phyloP scores from a whole-genome alignment of 2,797 vertebrate genomes.

The Tinamus major region DNA sequence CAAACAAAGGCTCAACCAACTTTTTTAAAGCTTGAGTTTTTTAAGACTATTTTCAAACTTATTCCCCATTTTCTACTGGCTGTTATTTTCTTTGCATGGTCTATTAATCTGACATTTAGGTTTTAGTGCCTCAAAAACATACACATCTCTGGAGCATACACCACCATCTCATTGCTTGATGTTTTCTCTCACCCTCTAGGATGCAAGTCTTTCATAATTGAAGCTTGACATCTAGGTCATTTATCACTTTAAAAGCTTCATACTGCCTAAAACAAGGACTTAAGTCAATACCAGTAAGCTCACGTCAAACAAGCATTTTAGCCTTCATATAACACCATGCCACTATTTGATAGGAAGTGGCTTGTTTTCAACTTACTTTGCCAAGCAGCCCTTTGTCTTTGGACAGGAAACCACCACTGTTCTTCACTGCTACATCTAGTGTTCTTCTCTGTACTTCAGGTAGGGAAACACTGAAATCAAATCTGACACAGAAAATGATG shows the following conservation, averaged over 20 bases:
- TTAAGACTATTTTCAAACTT: not conserved
- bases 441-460: constrained; percentile 90
- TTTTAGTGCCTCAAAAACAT: not conserved
- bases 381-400: constrained; percentile 97
- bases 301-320: not conserved
- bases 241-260: not conserved
- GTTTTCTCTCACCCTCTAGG: not conserved
- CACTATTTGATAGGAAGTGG: not conserved
- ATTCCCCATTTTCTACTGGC: not conserved
- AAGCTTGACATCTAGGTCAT: not conserved
- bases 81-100: not conserved
- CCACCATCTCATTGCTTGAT: not conserved
- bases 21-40: not conserved
- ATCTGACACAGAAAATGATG: constrained; percentile 77
- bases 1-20: too few relatives aligned
- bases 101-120: not conserved
- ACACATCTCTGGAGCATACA: not conserved
- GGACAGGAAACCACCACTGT: constrained; percentile 93
- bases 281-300: not conserved
- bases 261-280: not conserved
- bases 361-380: constrained; percentile 83
- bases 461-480: constrained; percentile 93
- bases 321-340: not conserved
- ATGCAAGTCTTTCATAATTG: not conserved
- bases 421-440: constrained; percentile 96